Conservation (phyloP, 2,113 vertebrate species). For the Heterocephalus glaber region DNA sequence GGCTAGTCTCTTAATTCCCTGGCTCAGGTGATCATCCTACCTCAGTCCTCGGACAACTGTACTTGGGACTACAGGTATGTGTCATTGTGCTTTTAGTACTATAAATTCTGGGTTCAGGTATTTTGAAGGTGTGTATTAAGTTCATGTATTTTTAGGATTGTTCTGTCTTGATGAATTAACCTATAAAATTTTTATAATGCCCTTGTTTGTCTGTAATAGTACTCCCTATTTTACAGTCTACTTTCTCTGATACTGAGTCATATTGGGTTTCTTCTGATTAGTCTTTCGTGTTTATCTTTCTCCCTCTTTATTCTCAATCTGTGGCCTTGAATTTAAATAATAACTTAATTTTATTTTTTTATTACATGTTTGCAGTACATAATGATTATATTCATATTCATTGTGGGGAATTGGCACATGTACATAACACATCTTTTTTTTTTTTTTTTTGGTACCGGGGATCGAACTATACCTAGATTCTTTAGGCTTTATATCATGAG, state of each 20-base stretch:
- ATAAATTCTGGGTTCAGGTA: background rate
- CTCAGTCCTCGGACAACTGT: background rate
- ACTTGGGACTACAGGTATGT: background rate
- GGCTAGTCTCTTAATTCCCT: background rate
- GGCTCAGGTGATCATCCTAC: background rate
- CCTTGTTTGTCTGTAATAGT: background rate
- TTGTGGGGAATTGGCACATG: background rate
- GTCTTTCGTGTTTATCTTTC: slow-evolving; percentile 12
- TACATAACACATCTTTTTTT: background rate
- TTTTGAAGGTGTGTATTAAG: slow-evolving; percentile 9
- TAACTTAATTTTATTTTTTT: background rate
- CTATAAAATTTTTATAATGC: background rate
- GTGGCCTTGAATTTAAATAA: background rate
- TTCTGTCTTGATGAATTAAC: slow-evolving; percentile 6
- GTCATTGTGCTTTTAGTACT: background rate
- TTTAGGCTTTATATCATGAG: background rate
- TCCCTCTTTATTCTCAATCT: background rate
- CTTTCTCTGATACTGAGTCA: background rate
- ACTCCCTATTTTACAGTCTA: background rate
- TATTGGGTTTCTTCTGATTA: background rate
- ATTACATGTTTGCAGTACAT: background rate
- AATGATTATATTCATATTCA: background rate
- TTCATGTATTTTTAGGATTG: background rate
- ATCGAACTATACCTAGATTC: background rate
- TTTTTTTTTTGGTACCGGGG: no score